Evolutionary conservation across 2,888 invertebrate genomes (phyloP), one percentile per base, ranked within the genome.

Genomic region (Kryphioiulus occultus): DNA sequence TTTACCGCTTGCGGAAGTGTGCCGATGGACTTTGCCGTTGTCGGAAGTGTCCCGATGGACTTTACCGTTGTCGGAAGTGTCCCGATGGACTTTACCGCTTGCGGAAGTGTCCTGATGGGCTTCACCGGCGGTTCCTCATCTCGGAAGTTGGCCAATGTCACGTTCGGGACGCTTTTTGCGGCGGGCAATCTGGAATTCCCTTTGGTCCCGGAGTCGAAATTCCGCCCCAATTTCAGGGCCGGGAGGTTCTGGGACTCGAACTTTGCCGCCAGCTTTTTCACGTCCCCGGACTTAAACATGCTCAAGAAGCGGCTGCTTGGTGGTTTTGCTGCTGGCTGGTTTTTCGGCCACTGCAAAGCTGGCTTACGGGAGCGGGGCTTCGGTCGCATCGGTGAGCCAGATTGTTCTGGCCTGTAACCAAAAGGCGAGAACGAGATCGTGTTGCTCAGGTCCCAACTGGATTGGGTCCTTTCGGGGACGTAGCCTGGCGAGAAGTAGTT

Each of bases 401-500:
- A 30, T 68, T 86, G 35, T n/a, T 86, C 85, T 30, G 39, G 68
- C 44, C 44, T 88, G 82, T 82, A 86, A 30, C 88, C 88, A 42
- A 89, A 88, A 4, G 89, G 88, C 82, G 86, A 53, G 53, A 86
- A 30, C 0, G 83, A 44, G 12, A 68, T 59, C 12, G 30, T 44
- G 22, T 53, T 42, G 26, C 87, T 87, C 78, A 90, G 82, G 85
- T 90, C 90, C 30, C 90, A 88, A 10, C 90, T 89, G 17, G 90
- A 90, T 10, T 89, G 89, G 4, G 89, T 89, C 78, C 89, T 88
- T 83, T 89, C 89, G 0, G 90, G 90, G 15, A 90, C 30, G 85
- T 90, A 90, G 44, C 89, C 88, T 9, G 89, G 88, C 10, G 88
- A 86, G 85, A 90, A 89, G 47, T 88, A 89, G 39, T 92, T 93